A percentile compares a stretch with the other conserved stretches of the same genome.
These are phyloP conservation scores for Chascanopsetta lugubris DNA, from an alignment of 2,113 vertebrate species.

Conservation along the genomic window DNA sequence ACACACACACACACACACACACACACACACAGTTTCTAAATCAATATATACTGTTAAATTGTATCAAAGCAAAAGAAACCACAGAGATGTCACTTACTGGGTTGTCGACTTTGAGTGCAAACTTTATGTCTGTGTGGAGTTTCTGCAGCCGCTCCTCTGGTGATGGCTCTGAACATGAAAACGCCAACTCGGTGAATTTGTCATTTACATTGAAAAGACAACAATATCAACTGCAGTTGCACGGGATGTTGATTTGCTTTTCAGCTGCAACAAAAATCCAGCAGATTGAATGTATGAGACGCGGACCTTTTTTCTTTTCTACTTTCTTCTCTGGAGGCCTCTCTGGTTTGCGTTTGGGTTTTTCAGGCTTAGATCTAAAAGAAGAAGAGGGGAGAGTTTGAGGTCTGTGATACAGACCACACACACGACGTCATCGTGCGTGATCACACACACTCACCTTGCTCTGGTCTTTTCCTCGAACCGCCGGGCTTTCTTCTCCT, in stretches of 20 bases:
- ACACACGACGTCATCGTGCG: not conserved
- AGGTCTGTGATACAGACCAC: conserved; percentile 27
- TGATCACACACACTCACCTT: too few species aligned
- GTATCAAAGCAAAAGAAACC: not conserved
- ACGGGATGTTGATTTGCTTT: not conserved
- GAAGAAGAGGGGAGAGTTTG: conserved; percentile 21
- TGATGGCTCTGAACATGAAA: conserved; percentile 83
- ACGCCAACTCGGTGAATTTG: conserved; percentile 8
- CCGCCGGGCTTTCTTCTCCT: conserved; percentile 76
- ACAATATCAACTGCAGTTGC: too few species aligned
- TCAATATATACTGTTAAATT: not conserved
- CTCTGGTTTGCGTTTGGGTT: conserved; percentile 86
- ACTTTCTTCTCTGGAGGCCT: conserved; percentile 81
- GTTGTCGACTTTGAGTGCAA: conserved; percentile 95
- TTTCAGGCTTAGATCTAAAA: conserved; percentile 86
- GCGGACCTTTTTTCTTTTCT: conserved; percentile 93
- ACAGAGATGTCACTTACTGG: conserved; percentile 83
- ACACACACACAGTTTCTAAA: accelerated
- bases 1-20: not conserved
- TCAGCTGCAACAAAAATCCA: not conserved
- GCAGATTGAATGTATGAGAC: not conserved
- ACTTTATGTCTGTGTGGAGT: conserved; percentile 96
- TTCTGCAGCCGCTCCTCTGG: conserved; percentile 95
- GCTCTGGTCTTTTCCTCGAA: conserved; percentile 86
- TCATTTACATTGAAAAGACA: too few species aligned